These are phyloP conservation scores for Delphinus delphis DNA, from an alignment of 2,113 vertebrate species.

Conservation along the genomic window DNA sequence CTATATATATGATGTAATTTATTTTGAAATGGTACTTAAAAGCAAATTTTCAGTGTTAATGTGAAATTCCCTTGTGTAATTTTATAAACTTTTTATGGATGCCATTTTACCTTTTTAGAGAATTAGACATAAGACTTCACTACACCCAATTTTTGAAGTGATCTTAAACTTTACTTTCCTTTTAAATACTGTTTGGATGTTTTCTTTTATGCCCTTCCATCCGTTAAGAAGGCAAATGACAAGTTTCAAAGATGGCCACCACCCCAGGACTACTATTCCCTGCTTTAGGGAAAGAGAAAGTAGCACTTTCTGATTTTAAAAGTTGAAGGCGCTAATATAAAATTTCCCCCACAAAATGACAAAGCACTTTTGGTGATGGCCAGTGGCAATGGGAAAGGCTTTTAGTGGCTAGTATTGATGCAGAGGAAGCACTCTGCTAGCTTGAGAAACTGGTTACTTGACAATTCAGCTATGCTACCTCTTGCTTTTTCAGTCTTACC, in stretches of 20 bases:
- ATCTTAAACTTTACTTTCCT: background rate
- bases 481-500: background rate
- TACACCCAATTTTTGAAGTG: background rate
- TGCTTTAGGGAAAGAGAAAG: background rate
- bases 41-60: background rate
- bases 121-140: background rate
- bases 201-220: background rate
- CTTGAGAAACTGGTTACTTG: background rate
- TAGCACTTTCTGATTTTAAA: background rate
- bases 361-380: background rate
- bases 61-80: background rate
- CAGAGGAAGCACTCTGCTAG: background rate
- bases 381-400: background rate
- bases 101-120: background rate
- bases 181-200: background rate
- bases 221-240: background rate
- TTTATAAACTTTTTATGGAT: background rate
- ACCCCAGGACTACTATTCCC: background rate
- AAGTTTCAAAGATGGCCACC: background rate
- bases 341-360: background rate
- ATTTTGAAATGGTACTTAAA: conserved; percentile 19
- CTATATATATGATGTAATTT: background rate
- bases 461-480: background rate
- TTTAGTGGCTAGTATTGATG: background rate
- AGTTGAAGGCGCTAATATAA: background rate